Conservation (phyloP, 2,888 invertebrate genomes). For the Xylocampa areola region DNA sequence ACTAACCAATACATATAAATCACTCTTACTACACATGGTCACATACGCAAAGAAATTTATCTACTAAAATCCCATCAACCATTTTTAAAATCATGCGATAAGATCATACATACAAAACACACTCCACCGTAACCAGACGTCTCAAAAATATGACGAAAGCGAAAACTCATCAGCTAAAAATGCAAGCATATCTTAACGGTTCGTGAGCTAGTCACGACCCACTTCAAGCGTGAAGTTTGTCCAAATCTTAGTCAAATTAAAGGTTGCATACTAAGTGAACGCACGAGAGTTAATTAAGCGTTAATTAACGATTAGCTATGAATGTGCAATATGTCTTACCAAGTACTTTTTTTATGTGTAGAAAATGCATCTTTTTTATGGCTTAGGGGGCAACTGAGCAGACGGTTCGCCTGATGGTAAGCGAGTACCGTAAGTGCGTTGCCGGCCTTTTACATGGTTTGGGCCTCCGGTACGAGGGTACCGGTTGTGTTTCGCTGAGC, state of each 20-base stretch:
- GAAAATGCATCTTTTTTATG: too few relatives aligned
- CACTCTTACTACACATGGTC: neutral
- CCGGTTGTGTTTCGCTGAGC: too few relatives aligned
- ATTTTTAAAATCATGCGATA: constrained; percentile 12
- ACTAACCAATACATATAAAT: too few relatives aligned
- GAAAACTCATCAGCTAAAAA: constrained; percentile 66
- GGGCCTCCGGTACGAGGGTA: too few relatives aligned
- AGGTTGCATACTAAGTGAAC: constrained; percentile 6
- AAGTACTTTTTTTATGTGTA: too few relatives aligned
- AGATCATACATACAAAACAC: constrained; percentile 32
- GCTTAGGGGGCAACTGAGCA: too few relatives aligned
- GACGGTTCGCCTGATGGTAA: too few relatives aligned
- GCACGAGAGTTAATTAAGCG: too few relatives aligned
- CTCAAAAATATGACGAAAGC: constrained; percentile 66
- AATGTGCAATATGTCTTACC: too few relatives aligned
- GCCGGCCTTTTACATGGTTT: too few relatives aligned
- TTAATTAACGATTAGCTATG: too few relatives aligned
- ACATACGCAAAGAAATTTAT: constrained; percentile 4
- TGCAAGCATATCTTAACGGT: constrained; percentile 66
- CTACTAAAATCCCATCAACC: constrained; percentile 6
- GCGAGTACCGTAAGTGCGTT: too few relatives aligned
- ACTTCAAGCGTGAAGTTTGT: constrained; percentile 52
- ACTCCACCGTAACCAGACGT: constrained; percentile 31
- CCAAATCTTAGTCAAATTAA: constrained; percentile 26
- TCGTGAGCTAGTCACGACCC: constrained; percentile 62